A percentile compares a stretch with the other conserved stretches of the same genome.
Conservation (phyloP, 2,797 vertebrate genomes). For the Micromesistius poutassou region DNA sequence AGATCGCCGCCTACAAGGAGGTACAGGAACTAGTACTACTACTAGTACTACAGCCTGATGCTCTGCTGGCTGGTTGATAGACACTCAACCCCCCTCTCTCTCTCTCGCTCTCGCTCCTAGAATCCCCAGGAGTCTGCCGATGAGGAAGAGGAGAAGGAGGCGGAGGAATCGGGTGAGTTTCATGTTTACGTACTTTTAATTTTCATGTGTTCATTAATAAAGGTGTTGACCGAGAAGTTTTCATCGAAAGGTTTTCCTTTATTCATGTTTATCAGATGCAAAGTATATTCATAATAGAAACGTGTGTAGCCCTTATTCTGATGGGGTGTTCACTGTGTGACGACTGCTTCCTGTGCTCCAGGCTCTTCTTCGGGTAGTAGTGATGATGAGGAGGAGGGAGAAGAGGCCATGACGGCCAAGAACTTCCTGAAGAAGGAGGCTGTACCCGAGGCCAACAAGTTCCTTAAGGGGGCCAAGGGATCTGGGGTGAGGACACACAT, state of each 20-base stretch:
- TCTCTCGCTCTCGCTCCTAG: constrained; percentile 53
- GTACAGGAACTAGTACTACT: constrained; percentile 47
- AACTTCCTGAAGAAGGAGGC: constrained; percentile 84
- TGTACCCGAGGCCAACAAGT: constrained; percentile 75
- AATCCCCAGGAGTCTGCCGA: constrained; percentile 89
- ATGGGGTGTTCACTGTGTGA: not conserved
- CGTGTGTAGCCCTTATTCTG: not conserved
- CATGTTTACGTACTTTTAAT: not conserved
- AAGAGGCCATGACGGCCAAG: constrained; percentile 69
- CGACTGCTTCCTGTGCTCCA: constrained; percentile 21
- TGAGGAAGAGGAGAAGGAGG: constrained; percentile 87
- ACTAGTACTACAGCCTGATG: not conserved
- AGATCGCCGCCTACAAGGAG: constrained; percentile 84
- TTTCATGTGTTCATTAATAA: not conserved
- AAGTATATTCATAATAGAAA: not conserved
- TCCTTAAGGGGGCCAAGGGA: constrained; percentile 76
- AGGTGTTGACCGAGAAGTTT: not conserved
- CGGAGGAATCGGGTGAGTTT: constrained; percentile 76
- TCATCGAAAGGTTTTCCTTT: not conserved
- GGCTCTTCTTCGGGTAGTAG: constrained; percentile 57
- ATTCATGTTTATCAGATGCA: not conserved
- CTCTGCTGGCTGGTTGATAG: not conserved
- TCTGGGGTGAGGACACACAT: constrained; percentile 67
- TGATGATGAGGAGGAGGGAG: constrained; percentile 67
- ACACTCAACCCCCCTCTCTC: not conserved